These are phyloP conservation scores for Chaetophractus vellerosus DNA, from an alignment of 2,797 vertebrate species.

Conservation along the genomic window DNA sequence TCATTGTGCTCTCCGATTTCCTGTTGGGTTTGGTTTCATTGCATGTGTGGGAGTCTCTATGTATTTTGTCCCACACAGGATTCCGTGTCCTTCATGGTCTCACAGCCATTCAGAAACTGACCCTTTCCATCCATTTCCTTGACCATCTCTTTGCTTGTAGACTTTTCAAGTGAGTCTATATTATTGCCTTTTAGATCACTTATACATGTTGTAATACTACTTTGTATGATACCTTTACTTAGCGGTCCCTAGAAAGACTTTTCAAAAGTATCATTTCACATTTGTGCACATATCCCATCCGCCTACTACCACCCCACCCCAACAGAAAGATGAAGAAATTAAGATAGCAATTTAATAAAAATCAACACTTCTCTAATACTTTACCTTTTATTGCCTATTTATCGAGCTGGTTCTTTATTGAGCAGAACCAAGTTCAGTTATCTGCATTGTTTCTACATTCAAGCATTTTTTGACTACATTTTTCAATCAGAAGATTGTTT, in stretches of 20 bases:
- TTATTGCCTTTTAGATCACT: conserved; percentile 21
- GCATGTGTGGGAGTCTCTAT: no score
- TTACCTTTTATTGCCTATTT: conserved; percentile 34
- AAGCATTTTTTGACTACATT: background rate
- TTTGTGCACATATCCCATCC: background rate
- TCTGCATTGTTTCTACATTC: background rate
- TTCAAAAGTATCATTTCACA: background rate
- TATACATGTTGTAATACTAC: background rate
- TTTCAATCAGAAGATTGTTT: conserved; percentile 54
- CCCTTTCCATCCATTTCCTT: background rate
- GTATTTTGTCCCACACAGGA: conserved; percentile 19
- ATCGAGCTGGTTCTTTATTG: conserved; percentile 15
- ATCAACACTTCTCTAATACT: background rate
- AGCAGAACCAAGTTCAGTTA: conserved; percentile 55
- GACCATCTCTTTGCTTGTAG: background rate
- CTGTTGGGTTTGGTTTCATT: conserved; percentile 54
- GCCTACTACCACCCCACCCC: background rate
- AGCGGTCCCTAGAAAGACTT: background rate
- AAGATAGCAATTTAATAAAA: conserved; percentile 26
- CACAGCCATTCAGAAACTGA: conserved; percentile 56
- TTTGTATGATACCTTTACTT: conserved; percentile 26
- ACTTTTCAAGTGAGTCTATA: conserved; percentile 21
- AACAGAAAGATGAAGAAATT: background rate
- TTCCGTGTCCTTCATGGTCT: conserved; percentile 22
- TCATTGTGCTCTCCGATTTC: conserved; percentile 14